Conservation (phyloP, 2,113 vertebrate genomes). For the Oreotragus oreotragus region DNA sequence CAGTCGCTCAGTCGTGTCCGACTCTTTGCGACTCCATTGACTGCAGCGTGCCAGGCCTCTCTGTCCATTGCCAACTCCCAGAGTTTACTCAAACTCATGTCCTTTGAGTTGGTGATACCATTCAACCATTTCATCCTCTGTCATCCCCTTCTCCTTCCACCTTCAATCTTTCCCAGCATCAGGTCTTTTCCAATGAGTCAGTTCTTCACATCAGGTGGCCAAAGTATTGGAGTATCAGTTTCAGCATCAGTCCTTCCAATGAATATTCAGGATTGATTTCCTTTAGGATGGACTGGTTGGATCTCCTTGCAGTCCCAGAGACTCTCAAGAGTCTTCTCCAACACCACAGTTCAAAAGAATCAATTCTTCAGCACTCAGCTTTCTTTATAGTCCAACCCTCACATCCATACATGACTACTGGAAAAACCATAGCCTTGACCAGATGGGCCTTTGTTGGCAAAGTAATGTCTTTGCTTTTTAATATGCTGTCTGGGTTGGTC, state of each 20-base stretch:
- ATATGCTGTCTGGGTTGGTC: neutral
- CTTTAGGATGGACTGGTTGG: neutral
- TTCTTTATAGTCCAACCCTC: neutral
- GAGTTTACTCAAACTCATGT: neutral
- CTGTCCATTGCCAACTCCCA: neutral
- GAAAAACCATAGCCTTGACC: neutral
- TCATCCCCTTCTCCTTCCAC: neutral
- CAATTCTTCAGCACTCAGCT: neutral
- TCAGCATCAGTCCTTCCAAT: neutral
- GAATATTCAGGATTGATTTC: neutral
- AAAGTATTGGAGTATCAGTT: neutral
- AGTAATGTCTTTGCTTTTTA: neutral
- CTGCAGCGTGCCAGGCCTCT: neutral
- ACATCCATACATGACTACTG: neutral
- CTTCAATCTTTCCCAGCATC: neutral
- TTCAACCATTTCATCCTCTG: neutral
- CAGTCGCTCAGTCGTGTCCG: accelerated
- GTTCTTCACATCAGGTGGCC: neutral
- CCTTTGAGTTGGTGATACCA: neutral
- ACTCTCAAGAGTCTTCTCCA: neutral
- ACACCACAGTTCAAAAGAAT: neutral
- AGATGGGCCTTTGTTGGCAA: neutral
- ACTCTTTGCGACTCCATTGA: neutral
- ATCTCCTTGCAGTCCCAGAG: neutral
- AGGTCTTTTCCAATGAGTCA: neutral